Conservation (phyloP, 2,113 vertebrate genomes). For the Ondatra zibethicus region DNA sequence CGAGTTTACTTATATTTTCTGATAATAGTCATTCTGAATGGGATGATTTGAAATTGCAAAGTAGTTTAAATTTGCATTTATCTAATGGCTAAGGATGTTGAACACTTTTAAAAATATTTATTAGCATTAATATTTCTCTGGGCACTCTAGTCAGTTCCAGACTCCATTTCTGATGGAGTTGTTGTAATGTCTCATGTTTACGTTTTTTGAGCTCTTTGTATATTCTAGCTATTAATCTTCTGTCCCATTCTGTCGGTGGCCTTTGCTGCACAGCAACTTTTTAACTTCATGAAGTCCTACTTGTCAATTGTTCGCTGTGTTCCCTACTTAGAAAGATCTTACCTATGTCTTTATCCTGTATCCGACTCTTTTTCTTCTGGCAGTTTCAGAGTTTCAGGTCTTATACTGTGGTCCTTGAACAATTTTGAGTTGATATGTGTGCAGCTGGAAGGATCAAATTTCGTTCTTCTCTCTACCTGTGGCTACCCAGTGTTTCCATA, state of each 20-base stretch:
- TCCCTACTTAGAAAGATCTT: neutral
- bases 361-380: neutral
- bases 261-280: neutral
- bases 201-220: neutral
- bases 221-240: neutral
- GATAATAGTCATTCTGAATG: neutral
- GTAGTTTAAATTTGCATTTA: neutral
- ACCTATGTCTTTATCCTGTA: neutral
- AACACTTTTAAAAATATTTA: neutral
- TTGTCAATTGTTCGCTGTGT: neutral
- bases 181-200: neutral
- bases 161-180: neutral
- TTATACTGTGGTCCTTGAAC: neutral
- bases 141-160: neutral
- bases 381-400: neutral
- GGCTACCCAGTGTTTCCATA: neutral
- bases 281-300: neutral
- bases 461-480: neutral
- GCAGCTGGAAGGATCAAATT: neutral
- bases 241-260: neutral
- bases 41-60: neutral
- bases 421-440: neutral
- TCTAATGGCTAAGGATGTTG: neutral
- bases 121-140: neutral
- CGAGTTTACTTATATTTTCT: neutral